phyloP scores from a whole-genome alignment of 2,888 invertebrate species.

The Tachina grossa region DNA sequence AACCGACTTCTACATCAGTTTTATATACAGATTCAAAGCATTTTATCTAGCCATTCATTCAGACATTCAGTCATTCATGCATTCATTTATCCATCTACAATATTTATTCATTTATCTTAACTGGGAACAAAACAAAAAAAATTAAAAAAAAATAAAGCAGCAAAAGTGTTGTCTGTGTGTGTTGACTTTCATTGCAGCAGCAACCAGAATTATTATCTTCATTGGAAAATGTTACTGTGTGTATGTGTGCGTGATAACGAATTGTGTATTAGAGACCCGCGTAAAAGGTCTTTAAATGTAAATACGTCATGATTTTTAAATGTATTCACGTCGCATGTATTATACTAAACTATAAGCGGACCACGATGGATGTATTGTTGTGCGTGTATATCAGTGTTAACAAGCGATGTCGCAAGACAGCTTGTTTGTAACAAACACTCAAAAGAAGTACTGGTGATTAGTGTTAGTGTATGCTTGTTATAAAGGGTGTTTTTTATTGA shows the following conservation, averaged over 20 bases:
- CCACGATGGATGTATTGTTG: no score
- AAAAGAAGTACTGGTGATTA: no score
- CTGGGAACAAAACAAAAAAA: slow-evolving; percentile 14
- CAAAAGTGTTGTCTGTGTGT: slow-evolving; percentile 28
- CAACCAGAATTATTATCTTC: slow-evolving; percentile 51
- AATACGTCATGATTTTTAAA: no score
- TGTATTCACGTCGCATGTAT: no score
- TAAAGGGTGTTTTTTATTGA: no score
- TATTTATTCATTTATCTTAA: slow-evolving; percentile 67
- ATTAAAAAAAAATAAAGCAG: not conserved
- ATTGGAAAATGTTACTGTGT: slow-evolving; percentile 34
- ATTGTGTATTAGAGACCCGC: no score
- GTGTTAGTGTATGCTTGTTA: no score
- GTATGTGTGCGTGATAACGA: slow-evolving; percentile 9
- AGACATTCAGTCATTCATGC: slow-evolving; percentile 12
- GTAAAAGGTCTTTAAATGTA: no score
- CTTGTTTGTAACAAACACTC: no score
- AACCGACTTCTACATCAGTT: slow-evolving; percentile 46
- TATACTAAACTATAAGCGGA: no score
- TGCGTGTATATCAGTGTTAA: no score
- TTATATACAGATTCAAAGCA: slow-evolving; percentile 5
- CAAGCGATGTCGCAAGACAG: no score
- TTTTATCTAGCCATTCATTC: slow-evolving; percentile 44
- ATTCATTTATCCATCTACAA: slow-evolving; percentile 33
- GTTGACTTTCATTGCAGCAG: slow-evolving; percentile 68